Percentiles rank a stretch among this genome's conserved stretches.
These are phyloP conservation scores for Helarctos malayanus DNA, from an alignment of 2,797 vertebrate genomes.

Conservation along the genomic window DNA sequence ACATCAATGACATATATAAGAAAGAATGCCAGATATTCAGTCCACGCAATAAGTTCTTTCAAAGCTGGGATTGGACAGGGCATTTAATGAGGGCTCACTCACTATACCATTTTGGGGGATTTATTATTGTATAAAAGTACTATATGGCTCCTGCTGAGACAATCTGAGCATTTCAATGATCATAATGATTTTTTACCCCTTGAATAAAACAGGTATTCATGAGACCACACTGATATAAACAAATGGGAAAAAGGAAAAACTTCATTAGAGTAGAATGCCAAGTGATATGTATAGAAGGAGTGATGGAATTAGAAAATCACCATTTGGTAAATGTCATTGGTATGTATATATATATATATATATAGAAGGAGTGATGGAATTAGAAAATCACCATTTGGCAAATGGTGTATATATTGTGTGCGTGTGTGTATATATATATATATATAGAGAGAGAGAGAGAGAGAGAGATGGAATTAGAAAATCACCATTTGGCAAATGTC, in stretches of 20 bases:
- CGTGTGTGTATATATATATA: too few species aligned
- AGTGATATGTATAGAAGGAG: background rate
- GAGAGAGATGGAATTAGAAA: too few species aligned
- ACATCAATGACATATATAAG: background rate
- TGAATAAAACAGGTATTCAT: background rate
- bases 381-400: too few species aligned
- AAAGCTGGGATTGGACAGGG: background rate
- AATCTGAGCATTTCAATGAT: background rate
- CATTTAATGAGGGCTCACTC: background rate
- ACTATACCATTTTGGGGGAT: background rate
- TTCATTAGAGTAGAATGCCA: background rate
- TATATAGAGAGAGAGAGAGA: too few species aligned
- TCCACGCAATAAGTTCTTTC: background rate
- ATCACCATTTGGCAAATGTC: too few species aligned
- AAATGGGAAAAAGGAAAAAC: background rate
- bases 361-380: too few species aligned
- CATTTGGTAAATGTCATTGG: background rate
- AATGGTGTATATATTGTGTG: too few species aligned
- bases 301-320: background rate
- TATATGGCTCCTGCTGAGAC: background rate
- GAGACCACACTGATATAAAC: background rate
- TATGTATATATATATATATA: too few species aligned
- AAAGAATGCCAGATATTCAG: background rate
- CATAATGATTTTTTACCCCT: background rate
- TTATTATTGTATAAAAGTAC: conserved; percentile 8